Evolutionary conservation across 2,113 vertebrate genomes (phyloP).

Genomic region (Synchiropus splendidus): DNA sequence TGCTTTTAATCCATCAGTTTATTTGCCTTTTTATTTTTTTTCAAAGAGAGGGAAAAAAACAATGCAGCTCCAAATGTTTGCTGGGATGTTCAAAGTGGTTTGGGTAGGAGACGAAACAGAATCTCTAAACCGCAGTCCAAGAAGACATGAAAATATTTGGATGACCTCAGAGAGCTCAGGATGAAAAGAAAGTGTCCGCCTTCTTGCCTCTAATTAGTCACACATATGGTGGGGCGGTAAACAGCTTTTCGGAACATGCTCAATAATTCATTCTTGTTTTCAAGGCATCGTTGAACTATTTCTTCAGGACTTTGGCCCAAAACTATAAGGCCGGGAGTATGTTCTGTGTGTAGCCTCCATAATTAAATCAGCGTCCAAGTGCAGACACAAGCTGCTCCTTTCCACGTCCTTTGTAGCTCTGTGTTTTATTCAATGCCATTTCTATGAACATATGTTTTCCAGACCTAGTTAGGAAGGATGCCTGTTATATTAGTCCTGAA

Average conservation of each 20-base stretch:
- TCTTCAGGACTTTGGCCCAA: slow-evolving; percentile 26
- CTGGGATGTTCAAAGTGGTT: slow-evolving; percentile 17
- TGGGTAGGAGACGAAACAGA: slow-evolving; percentile 18
- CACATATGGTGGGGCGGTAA: slow-evolving; percentile 47
- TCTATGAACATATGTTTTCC: too few relatives aligned
- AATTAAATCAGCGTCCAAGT: slow-evolving; percentile 38
- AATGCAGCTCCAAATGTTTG: slow-evolving; percentile 21
- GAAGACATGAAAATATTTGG: slow-evolving; percentile 42
- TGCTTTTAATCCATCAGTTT: background rate
- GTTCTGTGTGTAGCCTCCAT: slow-evolving; percentile 40
- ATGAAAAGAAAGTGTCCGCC: slow-evolving; percentile 18
- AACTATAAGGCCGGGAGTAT: slow-evolving; percentile 21
- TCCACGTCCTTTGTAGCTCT: slow-evolving; percentile 3
- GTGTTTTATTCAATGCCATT: too few relatives aligned
- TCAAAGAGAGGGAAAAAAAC: slow-evolving; percentile 25
- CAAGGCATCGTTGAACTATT: slow-evolving; percentile 8
- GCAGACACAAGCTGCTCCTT: slow-evolving; percentile 24
- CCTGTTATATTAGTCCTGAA: too few relatives aligned
- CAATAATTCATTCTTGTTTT: slow-evolving; percentile 53
- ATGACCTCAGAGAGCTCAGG: slow-evolving; percentile 24
- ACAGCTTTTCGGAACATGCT: slow-evolving; percentile 44
- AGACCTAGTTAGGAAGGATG: too few relatives aligned
- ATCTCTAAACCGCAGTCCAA: slow-evolving; percentile 25
- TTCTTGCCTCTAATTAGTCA: slow-evolving; percentile 49
- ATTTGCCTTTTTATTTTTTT: slow-evolving; percentile 15